A percentile compares a stretch with the other conserved stretches of the same genome.
Evolutionary conservation across 2,113 vertebrate genomes (phyloP).

Genomic region (Xenopus laevis): DNA sequence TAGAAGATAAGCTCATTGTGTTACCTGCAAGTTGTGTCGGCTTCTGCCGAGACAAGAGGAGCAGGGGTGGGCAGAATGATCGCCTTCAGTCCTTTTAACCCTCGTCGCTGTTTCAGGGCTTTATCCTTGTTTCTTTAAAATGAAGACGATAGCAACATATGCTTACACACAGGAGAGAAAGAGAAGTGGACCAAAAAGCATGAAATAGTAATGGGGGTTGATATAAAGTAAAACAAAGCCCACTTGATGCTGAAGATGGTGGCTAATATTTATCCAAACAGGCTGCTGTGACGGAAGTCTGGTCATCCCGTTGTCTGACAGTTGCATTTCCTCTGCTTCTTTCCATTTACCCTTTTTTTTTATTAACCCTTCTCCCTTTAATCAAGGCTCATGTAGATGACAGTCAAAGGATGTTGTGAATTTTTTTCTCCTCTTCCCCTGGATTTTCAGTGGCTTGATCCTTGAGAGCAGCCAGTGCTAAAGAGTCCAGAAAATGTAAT

Average conservation of each 20-base stretch:
- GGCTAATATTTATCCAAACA: slow-evolving; percentile 47
- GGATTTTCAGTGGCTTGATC: slow-evolving; percentile 73
- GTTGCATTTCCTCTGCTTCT: slow-evolving; percentile 70
- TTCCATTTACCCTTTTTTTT: slow-evolving; percentile 59
- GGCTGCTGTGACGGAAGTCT: slow-evolving; percentile 64
- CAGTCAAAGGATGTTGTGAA: slow-evolving; percentile 54
- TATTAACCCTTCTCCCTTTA: slow-evolving; percentile 63
- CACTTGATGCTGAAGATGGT: slow-evolving; percentile 60
- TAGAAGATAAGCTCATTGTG: slow-evolving; percentile 58
- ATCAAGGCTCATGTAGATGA: slow-evolving; percentile 74
- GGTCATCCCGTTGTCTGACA: slow-evolving; percentile 71
- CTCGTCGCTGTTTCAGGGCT: slow-evolving; percentile 13
- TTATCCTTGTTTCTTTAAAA: slow-evolving; percentile 40
- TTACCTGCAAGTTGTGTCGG: slow-evolving; percentile 76
- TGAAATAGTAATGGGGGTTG: slow-evolving; percentile 68
- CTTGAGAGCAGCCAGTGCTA: slow-evolving; percentile 67
- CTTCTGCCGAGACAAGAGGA: slow-evolving; percentile 68
- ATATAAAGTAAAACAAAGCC: slow-evolving; percentile 69
- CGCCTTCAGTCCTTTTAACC: slow-evolving; percentile 58
- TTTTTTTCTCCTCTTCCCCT: slow-evolving; percentile 57
- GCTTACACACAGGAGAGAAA: slow-evolving; percentile 13
- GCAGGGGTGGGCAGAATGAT: slow-evolving; percentile 48
- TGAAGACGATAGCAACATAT: slow-evolving; percentile 51
- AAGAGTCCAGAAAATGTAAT: slow-evolving; percentile 73
- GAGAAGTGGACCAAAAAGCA: slow-evolving; percentile 49